phyloP scores from a whole-genome alignment of 2,113 vertebrate species.

The Sturnira hondurensis region DNA sequence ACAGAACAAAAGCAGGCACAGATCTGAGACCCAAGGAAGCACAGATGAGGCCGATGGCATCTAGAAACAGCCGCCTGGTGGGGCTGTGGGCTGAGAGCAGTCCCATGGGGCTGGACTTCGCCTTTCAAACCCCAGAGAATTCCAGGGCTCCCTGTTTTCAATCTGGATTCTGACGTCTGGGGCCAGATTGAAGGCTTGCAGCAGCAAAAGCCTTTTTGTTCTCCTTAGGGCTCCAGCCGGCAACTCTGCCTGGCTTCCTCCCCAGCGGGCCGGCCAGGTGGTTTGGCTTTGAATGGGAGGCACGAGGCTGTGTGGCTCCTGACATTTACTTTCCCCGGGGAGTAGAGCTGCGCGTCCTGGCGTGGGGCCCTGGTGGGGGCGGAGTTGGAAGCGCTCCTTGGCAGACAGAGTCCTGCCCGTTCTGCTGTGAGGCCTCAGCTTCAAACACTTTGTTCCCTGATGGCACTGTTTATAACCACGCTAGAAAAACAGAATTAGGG shows the following conservation, averaged over 20 bases:
- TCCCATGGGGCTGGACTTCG: not conserved
- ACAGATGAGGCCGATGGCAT: not conserved
- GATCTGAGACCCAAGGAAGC: not conserved
- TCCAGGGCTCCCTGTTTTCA: not conserved
- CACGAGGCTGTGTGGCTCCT: not conserved
- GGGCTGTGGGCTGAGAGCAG: not conserved
- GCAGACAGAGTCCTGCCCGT: no score
- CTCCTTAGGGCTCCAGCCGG: not conserved
- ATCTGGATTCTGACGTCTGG: not conserved
- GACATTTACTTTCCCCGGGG: accelerated
- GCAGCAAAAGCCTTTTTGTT: not conserved
- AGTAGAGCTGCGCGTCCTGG: not conserved
- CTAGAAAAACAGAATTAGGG: not conserved
- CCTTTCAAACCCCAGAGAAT: not conserved
- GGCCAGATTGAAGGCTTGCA: not conserved
- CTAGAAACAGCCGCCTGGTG: accelerated
- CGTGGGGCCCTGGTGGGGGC: not conserved
- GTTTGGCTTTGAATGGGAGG: not conserved
- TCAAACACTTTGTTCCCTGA: not conserved
- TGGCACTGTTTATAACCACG: not conserved
- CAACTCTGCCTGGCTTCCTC: not conserved
- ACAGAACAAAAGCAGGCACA: not conserved
- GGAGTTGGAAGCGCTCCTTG: not conserved
- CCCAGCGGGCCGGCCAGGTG: not conserved
- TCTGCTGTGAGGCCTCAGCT: not conserved